These are phyloP conservation scores for Phenganax stokvisi DNA, from an alignment of 92 coral and sea anemone species.

Conservation along the genomic window DNA sequence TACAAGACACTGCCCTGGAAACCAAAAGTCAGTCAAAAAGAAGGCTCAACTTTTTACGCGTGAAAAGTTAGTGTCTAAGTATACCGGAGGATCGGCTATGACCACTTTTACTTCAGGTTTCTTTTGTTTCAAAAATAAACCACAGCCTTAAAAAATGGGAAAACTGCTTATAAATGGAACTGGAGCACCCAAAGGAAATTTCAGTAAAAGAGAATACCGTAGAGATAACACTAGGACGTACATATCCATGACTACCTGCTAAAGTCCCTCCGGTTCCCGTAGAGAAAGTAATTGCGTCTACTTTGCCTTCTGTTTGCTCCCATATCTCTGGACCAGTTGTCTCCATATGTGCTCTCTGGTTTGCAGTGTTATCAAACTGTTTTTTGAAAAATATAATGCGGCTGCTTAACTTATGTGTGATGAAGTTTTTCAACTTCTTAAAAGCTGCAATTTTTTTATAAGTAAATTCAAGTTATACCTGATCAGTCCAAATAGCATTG, in stretches of 20 bases:
- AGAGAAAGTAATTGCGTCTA: conserved; percentile 81
- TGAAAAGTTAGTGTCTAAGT: neutral
- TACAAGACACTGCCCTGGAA: conserved; percentile 91
- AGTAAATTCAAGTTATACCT: conserved; percentile 41
- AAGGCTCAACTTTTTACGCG: neutral
- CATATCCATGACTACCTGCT: conserved; percentile 57
- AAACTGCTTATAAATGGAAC: neutral
- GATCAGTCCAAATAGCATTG: conserved; percentile 96
- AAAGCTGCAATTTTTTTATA: neutral
- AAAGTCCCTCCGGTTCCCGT: conserved; percentile 97
- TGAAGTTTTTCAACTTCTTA: neutral
- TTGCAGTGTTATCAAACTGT: conserved; percentile 94
- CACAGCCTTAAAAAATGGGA: conserved; percentile 58
- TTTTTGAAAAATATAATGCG: neutral
- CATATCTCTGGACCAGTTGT: conserved; percentile 98
- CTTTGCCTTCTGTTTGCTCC: conserved; percentile 89
- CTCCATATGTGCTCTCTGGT: conserved; percentile 88
- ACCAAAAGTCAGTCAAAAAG: neutral
- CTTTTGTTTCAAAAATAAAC: conserved; percentile 75
- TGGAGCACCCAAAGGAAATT: too few species aligned
- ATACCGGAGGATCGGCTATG: conserved; percentile 95
- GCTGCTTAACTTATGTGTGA: neutral
- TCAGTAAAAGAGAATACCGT: too few species aligned
- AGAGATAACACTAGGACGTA: too few species aligned
- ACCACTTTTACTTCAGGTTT: conserved; percentile 84